Conservation (phyloP, 2,113 vertebrate genomes). For the Holacanthus passer region DNA sequence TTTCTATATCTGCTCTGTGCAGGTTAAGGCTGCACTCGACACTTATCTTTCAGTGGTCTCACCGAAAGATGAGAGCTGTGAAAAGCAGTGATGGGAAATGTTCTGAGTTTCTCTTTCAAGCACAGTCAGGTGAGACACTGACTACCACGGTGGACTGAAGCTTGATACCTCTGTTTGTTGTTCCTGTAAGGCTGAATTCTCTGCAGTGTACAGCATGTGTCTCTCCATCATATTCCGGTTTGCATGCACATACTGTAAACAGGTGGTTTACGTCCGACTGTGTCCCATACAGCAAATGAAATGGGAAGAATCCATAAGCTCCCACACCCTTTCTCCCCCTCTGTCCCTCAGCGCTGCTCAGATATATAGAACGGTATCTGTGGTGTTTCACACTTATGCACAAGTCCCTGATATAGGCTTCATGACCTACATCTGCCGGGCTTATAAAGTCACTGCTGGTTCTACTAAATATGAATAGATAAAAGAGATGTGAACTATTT, state of each 20-base stretch:
- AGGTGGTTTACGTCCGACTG: slow-evolving; percentile 33
- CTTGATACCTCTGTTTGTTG: slow-evolving; percentile 32
- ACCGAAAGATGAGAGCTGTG: background rate
- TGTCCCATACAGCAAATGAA: background rate
- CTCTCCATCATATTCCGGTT: slow-evolving; percentile 32
- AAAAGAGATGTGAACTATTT: background rate
- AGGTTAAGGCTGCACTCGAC: background rate
- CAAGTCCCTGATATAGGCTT: background rate
- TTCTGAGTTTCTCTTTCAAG: slow-evolving; percentile 6
- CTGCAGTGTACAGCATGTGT: slow-evolving; percentile 13
- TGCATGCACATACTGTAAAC: slow-evolving; percentile 40
- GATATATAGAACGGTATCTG: background rate
- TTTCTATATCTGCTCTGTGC: background rate
- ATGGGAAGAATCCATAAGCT: slow-evolving; percentile 29
- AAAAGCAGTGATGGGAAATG: slow-evolving; percentile 29
- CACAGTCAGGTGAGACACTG: slow-evolving; percentile 9
- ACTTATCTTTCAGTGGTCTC: background rate
- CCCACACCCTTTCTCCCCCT: background rate
- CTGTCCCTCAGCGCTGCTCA: background rate
- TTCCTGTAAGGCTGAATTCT: slow-evolving; percentile 33
- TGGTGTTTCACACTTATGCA: background rate
- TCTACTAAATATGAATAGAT: background rate
- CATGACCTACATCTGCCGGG: slow-evolving; percentile 19
- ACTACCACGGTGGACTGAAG: slow-evolving; percentile 17
- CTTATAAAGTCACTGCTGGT: background rate